Evolutionary conservation across 2,113 vertebrate species (phyloP).

Genomic region (Mus spicilegus): DNA sequence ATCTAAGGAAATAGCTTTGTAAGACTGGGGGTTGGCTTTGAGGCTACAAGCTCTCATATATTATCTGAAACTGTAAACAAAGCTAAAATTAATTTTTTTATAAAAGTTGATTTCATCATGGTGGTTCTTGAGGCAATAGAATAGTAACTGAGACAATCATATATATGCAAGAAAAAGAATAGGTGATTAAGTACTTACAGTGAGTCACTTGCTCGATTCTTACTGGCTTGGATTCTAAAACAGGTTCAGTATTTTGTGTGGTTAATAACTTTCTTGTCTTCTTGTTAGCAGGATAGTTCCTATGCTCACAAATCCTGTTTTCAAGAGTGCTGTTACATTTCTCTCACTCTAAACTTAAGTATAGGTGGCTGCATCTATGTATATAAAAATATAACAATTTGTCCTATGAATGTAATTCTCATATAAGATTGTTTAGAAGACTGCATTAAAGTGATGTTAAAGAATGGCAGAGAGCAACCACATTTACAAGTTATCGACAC

Average conservation of each 20-base stretch:
- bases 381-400: neutral
- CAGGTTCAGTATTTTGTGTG: neutral
- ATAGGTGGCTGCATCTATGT: neutral
- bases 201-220: too few species aligned
- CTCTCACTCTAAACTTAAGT: neutral
- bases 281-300: neutral
- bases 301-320: neutral
- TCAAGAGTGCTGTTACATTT: neutral
- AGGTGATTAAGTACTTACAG: neutral
- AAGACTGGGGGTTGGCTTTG: neutral
- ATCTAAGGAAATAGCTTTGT: neutral
- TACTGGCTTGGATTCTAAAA: neutral
- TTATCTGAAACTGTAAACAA: neutral
- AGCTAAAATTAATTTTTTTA: neutral
- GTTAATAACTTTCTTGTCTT: neutral
- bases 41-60: neutral
- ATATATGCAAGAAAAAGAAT: neutral
- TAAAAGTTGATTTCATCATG: neutral
- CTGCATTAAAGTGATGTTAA: neutral
- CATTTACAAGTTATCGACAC: too few species aligned
- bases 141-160: neutral
- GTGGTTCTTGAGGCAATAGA: neutral
- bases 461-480: neutral
- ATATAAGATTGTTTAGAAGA: neutral
- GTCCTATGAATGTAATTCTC: neutral